phyloP scores from a whole-genome alignment of 2,113 vertebrate genomes.

The Cygnus atratus region DNA sequence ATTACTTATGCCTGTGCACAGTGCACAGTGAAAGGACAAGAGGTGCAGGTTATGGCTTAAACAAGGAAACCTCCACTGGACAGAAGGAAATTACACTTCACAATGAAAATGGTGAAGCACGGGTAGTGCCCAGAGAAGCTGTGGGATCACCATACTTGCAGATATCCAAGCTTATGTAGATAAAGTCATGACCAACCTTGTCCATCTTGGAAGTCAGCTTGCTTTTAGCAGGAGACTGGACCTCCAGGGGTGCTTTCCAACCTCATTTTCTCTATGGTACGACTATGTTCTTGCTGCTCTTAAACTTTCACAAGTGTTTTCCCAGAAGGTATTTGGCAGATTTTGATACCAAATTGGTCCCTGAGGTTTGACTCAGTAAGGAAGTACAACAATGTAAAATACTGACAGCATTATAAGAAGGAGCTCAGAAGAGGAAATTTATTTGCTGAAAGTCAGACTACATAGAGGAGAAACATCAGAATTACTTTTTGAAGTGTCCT shows the following conservation, averaged over 20 bases:
- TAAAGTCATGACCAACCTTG: neutral
- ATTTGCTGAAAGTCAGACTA: neutral
- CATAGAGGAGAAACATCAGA: neutral
- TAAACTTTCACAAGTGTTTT: neutral
- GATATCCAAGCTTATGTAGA: neutral
- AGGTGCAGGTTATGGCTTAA: neutral
- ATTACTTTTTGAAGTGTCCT: neutral
- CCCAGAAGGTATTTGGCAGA: neutral
- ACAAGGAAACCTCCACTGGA: neutral
- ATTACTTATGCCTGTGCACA: too few species aligned
- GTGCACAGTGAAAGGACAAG: neutral
- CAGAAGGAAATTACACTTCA: neutral
- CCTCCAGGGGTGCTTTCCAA: neutral
- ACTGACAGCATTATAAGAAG: neutral
- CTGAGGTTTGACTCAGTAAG: neutral
- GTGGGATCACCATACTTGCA: neutral
- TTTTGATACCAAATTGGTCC: neutral
- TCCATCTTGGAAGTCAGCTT: neutral
- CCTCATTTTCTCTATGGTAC: neutral
- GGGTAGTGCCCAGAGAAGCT: accelerated
- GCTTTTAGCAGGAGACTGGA: neutral
- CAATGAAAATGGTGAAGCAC: neutral
- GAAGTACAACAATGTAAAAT: neutral
- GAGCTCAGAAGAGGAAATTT: neutral
- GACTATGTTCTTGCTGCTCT: neutral